A percentile compares a stretch with the other conserved stretches of the same genome.
phyloP scores from a whole-genome alignment of 1,140 invertebrate species.

The Zelostemma sp. region DNA sequence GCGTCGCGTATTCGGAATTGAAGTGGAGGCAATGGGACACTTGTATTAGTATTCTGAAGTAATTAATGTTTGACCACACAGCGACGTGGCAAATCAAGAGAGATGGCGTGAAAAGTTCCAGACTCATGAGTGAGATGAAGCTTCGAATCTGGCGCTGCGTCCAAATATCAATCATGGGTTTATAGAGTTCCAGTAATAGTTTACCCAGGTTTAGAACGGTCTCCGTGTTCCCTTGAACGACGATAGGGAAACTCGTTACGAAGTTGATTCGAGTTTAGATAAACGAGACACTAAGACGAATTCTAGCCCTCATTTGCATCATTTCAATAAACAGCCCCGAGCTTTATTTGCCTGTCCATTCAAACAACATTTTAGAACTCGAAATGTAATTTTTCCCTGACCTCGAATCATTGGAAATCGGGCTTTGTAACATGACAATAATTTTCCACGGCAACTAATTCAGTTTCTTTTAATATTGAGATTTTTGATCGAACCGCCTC shows the following conservation, averaged over 20 bases:
- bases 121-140: neutral
- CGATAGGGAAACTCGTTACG: constrained; percentile 10
- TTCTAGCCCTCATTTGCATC: neutral
- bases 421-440: too few species aligned
- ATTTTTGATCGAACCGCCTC: too few species aligned
- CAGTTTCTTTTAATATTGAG: too few species aligned
- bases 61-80: constrained; percentile 13
- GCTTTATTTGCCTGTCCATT: neutral
- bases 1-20: constrained; percentile 1
- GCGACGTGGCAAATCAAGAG: neutral
- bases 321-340: neutral
- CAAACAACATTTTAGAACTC: too few species aligned
- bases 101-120: neutral
- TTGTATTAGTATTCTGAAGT: constrained; percentile 13
- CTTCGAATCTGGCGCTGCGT: constrained; percentile 4
- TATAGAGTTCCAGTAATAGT: constrained; percentile 8
- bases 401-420: too few species aligned
- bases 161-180: constrained; percentile 11
- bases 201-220: constrained; percentile 4
- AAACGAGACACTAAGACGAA: constrained; percentile 1
- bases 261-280: neutral
- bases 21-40: neutral
- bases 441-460: too few species aligned
- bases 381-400: too few species aligned
- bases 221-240: neutral